Base-by-base conservation (phyloP, 2,113 vertebrate species). In the Emydocephalus ijimae region DNA sequence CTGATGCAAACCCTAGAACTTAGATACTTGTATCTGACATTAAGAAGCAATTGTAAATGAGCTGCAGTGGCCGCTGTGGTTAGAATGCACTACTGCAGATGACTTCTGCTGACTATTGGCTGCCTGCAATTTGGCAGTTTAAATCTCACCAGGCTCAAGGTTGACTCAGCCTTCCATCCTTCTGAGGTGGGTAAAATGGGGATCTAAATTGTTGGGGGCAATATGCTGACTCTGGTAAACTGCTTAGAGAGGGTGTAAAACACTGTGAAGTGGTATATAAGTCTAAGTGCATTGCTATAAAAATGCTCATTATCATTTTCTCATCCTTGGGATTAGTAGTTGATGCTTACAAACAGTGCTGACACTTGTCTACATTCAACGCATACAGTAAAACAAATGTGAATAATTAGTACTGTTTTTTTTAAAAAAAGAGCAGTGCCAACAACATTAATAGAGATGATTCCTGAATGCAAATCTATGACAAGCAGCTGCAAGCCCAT, bases 331-430 rank as follows among this genome's bases (percentile, higher is more conserved):
- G 7, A 81, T 81, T 81, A 81, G 18, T 81, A 81, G 74, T n/a
- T 5, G 26, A 50, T 81, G 43, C 21, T 11, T 50, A 34, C 29
- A 26, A 9, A 90, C 12, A 52, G 26, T 21, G 9, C 74, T 81
- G 34, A 81, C 9, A 14, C 55, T 59, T 52, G 39, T 56, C 55
- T 86, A 20, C 39, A 34, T 34, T 29, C 88, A 50, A 39, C 61
- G 29, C 89, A 45, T 48, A 54, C 14, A 18, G 54, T 85, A 26
- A 90, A 85, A 87, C 55, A 93, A 48, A 90, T 87, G 89, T 90
- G 45, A 93, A n/a, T 87, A 61, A 93, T 93, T 89, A 39, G 50
- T 15, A 61, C 43, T 61, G 88, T n/a, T 61, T 55, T 24, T 52
- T 23, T 43, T 52, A 74, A 86, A 39, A 39, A 39, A 39, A n/a